Evolutionary conservation across 2,113 vertebrate genomes (phyloP), one percentile per base, ranked within the genome.

Genomic region (Lycocorax pyrrhopterus): DNA sequence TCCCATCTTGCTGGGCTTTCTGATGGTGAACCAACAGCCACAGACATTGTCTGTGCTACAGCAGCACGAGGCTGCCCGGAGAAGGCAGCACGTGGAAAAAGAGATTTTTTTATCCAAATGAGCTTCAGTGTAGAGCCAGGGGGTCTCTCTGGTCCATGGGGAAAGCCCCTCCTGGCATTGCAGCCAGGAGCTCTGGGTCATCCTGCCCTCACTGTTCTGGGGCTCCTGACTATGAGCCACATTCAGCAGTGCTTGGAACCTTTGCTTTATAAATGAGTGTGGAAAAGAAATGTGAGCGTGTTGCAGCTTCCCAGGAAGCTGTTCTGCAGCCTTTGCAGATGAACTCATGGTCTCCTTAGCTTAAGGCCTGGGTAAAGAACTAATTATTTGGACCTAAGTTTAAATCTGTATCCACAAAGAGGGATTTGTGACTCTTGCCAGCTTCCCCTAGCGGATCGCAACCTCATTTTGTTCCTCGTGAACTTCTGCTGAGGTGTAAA

Each of bases 401-500:
- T 90, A 96, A 96, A 93, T 93, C 94, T 96, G 51, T 86, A 96
- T 83, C 91, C 82, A 82, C 93, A 92, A 92, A 96, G 91, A 94
- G 84, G 95, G 95, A 96, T 95, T 96, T 95, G 93, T 72, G 93
- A 91, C 91, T 97, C 86, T 94, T 89, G 87, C 89, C 95, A 94
- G 56, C 86, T 94, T 95, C 71, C 86, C 94, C 94, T 80, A 52
- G 91, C 94, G 95, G 94, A 95, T 13, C 78, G 86, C 91, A 95
- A 87, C 93, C 89, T 97, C 91, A 90, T 97, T 94, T 95, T 95
- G 80, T 97, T 94, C 86, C 76, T 84, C 7, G 23, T 84, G 95
- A 95, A 94, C 96, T 93, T 97, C 94, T 94, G 94, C 91, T 93
- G 95, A 96, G 95, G 91, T 97, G 94, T 95, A 97, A 96, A 95